Evolutionary conservation across 2,113 vertebrate genomes (phyloP).

Genomic region (Progne subis): DNA sequence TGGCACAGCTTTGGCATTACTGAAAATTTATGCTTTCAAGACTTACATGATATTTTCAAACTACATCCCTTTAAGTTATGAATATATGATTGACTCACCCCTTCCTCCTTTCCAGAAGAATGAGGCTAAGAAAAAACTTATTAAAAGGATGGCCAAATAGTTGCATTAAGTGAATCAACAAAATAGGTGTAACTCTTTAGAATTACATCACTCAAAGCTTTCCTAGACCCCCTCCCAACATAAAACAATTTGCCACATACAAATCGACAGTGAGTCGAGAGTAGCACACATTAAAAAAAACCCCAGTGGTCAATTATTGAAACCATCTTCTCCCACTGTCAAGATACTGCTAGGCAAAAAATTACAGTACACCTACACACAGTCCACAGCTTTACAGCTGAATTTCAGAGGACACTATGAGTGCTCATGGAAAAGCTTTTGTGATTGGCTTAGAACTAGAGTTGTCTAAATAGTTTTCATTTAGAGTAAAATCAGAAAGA

Average conservation of each 20-base stretch:
- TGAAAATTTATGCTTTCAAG: background rate
- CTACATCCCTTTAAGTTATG: background rate
- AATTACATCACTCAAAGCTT: background rate
- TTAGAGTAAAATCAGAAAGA: background rate
- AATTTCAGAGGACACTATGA: background rate
- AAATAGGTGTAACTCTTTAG: background rate
- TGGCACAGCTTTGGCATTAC: background rate
- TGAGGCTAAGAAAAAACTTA: background rate
- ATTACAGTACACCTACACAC: too few species aligned
- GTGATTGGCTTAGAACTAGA: background rate
- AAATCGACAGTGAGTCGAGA: fast-evolving
- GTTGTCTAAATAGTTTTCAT: background rate
- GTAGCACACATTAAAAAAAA: background rate
- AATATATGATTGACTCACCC: fast-evolving
- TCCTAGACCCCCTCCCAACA: background rate
- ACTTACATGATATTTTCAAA: background rate
- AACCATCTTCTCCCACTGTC: background rate
- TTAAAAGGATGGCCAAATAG: background rate
- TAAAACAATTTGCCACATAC: background rate
- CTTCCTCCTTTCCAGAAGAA: background rate
- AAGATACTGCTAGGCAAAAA: background rate
- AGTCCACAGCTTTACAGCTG: background rate
- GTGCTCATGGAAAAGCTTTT: too few species aligned
- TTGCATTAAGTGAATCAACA: background rate
- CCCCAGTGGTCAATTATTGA: background rate